A percentile compares a stretch with the other conserved stretches of the same genome.
These are phyloP conservation scores for Bembecia ichneumoniformis DNA, from an alignment of 2,888 invertebrate genomes.

Conservation along the genomic window DNA sequence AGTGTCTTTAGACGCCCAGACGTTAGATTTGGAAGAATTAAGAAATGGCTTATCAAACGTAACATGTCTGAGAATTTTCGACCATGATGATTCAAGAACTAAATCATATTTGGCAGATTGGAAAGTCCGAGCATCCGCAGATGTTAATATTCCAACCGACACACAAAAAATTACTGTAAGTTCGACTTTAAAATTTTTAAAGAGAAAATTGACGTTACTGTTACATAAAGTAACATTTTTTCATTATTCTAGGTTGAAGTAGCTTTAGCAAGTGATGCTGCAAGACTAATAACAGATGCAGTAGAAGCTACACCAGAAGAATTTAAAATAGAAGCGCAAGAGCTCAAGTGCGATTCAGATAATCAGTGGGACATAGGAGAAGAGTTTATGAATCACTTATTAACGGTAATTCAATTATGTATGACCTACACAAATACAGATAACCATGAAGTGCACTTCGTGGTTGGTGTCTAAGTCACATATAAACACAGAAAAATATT, in stretches of 20 bases:
- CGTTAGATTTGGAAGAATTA: conserved; percentile 75
- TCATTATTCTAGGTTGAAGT: conserved; percentile 36
- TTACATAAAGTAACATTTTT: background rate
- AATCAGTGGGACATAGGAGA: conserved; percentile 46
- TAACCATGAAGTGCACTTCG: no score
- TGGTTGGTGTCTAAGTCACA: no score
- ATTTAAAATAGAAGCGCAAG: conserved; percentile 40
- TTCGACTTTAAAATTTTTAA: conserved; percentile 1
- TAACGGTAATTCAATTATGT: conserved; percentile 28
- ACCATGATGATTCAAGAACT: conserved; percentile 69
- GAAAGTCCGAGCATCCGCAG: conserved; percentile 35
- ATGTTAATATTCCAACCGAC: conserved; percentile 41
- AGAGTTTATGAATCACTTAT: conserved; percentile 43
- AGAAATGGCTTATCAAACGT: conserved; percentile 77
- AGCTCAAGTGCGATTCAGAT: conserved; percentile 43
- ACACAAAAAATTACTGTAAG: conserved; percentile 50
- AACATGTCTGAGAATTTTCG: conserved; percentile 77
- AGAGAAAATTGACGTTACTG: background rate
- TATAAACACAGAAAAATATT: no score
- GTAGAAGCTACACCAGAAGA: conserved; percentile 47
- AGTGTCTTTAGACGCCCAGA: conserved; percentile 75
- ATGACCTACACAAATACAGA: no score
- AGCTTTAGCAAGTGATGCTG: conserved; percentile 54
- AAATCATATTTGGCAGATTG: conserved; percentile 64
- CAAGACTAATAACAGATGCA: conserved; percentile 50